These are phyloP conservation scores for Pandemis cinnamomeana DNA, from an alignment of 2,888 invertebrate species.

Conservation along the genomic window DNA sequence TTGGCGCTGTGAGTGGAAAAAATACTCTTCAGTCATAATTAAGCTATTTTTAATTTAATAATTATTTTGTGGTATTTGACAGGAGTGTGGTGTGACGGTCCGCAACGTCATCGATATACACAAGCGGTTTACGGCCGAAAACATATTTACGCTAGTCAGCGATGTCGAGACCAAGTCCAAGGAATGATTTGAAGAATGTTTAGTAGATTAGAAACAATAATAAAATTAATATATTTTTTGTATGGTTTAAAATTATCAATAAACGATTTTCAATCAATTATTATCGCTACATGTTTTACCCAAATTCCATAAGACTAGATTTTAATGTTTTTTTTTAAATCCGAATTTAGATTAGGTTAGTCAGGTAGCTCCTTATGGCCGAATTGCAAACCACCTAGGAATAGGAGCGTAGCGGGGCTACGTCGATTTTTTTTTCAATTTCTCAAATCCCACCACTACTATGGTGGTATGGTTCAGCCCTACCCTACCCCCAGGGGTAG, in stretches of 20 bases:
- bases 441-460: too few relatives aligned
- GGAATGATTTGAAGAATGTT: conserved; percentile 48
- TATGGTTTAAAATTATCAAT: neutral
- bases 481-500: too few relatives aligned
- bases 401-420: too few relatives aligned
- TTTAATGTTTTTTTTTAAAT: neutral
- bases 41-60: too few relatives aligned
- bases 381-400: too few relatives aligned
- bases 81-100: conserved; percentile 82
- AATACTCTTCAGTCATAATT: too few relatives aligned
- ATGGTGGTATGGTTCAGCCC: too few relatives aligned
- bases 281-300: neutral
- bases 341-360: neutral
- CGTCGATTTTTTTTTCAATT: too few relatives aligned
- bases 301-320: neutral
- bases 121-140: conserved; percentile 75
- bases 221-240: too few relatives aligned
- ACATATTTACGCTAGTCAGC: conserved; percentile 73
- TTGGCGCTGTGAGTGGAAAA: conserved; percentile 68
- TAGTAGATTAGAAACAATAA: too few relatives aligned
- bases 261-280: neutral
- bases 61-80: conserved; percentile 33
- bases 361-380: too few relatives aligned
- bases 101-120: conserved; percentile 72
- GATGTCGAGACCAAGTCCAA: conserved; percentile 71